phyloP scores from a whole-genome alignment of 2,113 vertebrate species.

The Muntiacus muntjak region DNA sequence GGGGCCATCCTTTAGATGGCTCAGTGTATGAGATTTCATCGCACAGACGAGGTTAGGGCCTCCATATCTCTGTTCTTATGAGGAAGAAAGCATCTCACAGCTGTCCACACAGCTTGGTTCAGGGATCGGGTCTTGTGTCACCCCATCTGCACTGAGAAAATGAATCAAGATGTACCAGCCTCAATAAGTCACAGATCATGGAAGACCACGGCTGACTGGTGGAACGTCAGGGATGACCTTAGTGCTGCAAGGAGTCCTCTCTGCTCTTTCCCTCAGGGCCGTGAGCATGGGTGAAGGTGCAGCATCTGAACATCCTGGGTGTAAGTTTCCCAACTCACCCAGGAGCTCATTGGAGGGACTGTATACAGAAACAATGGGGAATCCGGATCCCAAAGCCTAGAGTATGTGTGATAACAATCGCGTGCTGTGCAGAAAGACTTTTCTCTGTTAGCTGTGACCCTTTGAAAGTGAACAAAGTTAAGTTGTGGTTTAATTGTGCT shows the following conservation, averaged over 20 bases:
- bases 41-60: not conserved
- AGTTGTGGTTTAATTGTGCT: constrained; percentile 78
- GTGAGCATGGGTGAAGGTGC: not conserved
- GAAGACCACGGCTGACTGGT: fast-evolving
- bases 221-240: not conserved
- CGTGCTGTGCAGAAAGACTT: not conserved
- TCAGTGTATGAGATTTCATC: not conserved
- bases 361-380: too few species aligned
- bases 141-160: not conserved
- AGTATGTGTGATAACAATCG: not conserved
- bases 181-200: not conserved
- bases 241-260: not conserved
- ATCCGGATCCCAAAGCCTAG: not conserved
- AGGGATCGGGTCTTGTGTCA: fast-evolving
- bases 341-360: not conserved
- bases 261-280: not conserved
- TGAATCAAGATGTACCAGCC: not conserved
- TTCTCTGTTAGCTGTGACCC: constrained; percentile 47
- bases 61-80: not conserved
- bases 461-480: constrained; percentile 22
- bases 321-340: not conserved
- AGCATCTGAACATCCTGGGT: not conserved
- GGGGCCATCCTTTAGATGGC: not conserved
- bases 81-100: not conserved
- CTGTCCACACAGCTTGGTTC: not conserved